Conservation (phyloP, 2,888 invertebrate species). For the Drosophila pseudotakahashii region DNA sequence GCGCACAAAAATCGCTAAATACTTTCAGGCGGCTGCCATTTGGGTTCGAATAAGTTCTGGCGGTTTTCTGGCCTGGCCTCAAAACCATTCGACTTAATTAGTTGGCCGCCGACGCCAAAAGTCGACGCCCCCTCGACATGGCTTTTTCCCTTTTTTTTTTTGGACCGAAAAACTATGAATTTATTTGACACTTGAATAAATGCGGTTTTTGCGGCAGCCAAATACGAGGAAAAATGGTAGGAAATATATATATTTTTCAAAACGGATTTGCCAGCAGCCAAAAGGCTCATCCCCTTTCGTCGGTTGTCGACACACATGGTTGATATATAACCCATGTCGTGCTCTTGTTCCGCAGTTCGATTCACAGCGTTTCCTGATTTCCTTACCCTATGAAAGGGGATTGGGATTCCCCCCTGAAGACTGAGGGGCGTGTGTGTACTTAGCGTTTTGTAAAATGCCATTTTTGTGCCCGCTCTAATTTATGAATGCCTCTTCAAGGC, state of each 20-base stretch:
- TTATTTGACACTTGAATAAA: constrained; percentile 83
- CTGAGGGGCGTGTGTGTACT: constrained; percentile 48
- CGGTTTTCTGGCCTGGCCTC: constrained; percentile 26
- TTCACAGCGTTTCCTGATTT: constrained; percentile 79
- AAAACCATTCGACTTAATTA: constrained; percentile 82
- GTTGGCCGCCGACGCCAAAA: constrained; percentile 59
- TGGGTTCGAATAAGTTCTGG: constrained; percentile 35
- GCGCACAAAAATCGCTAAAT: constrained; percentile 48
- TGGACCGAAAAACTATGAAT: constrained; percentile 73
- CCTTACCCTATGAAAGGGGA: constrained; percentile 46
- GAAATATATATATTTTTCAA: constrained; percentile 74
- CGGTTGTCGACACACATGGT: constrained; percentile 31
- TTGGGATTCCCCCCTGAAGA: background rate
- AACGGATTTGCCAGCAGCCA: constrained; percentile 43
- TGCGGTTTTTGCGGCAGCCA: constrained; percentile 74
- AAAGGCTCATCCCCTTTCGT: constrained; percentile 13
- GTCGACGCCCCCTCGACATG: constrained; percentile 44
- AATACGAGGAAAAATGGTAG: constrained; percentile 71
- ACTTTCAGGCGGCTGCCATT: constrained; percentile 53
- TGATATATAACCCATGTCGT: constrained; percentile 68
- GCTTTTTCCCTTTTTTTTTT: background rate
- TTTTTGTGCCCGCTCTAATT: constrained; percentile 60
- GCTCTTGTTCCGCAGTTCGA: constrained; percentile 71
- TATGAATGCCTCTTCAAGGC: constrained; percentile 69
- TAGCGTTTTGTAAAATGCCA: constrained; percentile 71